Evolutionary conservation across 2,113 vertebrate genomes (phyloP), one percentile per base, ranked within the genome.

Genomic region (Climacteris rufus): DNA sequence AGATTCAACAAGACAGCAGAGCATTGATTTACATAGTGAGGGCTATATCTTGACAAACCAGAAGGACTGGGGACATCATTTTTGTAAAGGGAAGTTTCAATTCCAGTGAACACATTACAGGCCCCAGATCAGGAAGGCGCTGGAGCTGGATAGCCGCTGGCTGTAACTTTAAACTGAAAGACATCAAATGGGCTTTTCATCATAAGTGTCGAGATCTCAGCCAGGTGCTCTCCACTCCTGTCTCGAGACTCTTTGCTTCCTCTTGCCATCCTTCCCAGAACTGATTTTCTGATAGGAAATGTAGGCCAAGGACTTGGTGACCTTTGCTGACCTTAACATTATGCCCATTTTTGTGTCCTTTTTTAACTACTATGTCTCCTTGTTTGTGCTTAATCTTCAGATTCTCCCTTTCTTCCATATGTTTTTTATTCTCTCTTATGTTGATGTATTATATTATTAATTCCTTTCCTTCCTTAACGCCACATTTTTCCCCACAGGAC

Each of bases 111-210:
- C 57, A 33, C 53, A 42, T 85, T 69, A 44, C 54, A 77, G 52
- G 49, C 39, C 31, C 80, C 70, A 54, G 74, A 69, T 87, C 74
- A 93, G 87, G 74, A 66, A 64, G 83, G 70, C 3, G 2, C 50
- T 65, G 72, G 85, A 83, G 90, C 83, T 95, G 76, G 76, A 63
- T 47, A 77, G 84, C 87, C 0, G 2, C 95, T 74, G 92, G 90
- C 91, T 89, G 79, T 49, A 60, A 18, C 75, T 95, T 92, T 77
- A 75, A 92, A 89, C 77, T 40, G 52, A 76, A 75, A 42, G 45
- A 88, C 88, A 88, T 95, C 91, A 95, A 95, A 95, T 79, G 66
- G 42, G 13, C 42, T 89, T 93, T 87, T 83, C 49, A 18, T 22
- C 94, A 10, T 39, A 40, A 47, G 79, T 88, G 33, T 52, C 7